Evolutionary conservation across 2,113 vertebrate species (phyloP), one percentile per base, ranked within the genome.

Genomic region (Ornithorhynchus anatinus): DNA sequence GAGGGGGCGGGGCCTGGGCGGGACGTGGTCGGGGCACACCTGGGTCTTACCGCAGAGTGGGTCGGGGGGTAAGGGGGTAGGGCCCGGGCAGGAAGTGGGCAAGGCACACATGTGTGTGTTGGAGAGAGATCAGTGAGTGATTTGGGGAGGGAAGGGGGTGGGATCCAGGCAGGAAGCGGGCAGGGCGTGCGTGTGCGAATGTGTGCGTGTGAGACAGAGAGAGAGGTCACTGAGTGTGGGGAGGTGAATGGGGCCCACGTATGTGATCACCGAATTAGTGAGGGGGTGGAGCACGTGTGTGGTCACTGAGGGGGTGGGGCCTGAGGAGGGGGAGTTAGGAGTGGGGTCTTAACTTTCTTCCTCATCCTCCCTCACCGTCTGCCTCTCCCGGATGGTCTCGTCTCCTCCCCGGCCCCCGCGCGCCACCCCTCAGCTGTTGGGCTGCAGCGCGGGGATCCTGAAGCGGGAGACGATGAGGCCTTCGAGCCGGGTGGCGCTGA

Each of bases 401-500:
- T 23, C 23, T 13, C 17, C 12, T 5, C 10, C 12, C 36, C 14
- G 25, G 14, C 39, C 25, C 1, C 31, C 16, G 10, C 19, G 15
- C 22, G 10, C 35, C 7, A 20, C 13, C 36, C 73, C 10, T 33
- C 59, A 97, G 96, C 87, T 97, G 39, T 93, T 92, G 1, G 92
- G 94, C 72, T 98, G 96, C 81, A 93, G 90, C 31, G 91, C 86
- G 5, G 81, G 84, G 20, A 95, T 96, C 8, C 81, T 93, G n/a
- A 98, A 97, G 88, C 93, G 92, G 25, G 96, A 98, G 83, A 97
- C 96, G 10, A 98, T 98, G 96, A 91, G 96, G 7, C 96, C 96
- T 0, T 97, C 96, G 1, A 97, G 96, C 57, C 93, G 95, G 0
- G 96, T 98, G 25, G 88, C 95, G 0, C 95, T 98, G 45, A 96